Base-by-base conservation (phyloP, 2,888 invertebrate genomes). In the Oxycera nigricornis region DNA sequence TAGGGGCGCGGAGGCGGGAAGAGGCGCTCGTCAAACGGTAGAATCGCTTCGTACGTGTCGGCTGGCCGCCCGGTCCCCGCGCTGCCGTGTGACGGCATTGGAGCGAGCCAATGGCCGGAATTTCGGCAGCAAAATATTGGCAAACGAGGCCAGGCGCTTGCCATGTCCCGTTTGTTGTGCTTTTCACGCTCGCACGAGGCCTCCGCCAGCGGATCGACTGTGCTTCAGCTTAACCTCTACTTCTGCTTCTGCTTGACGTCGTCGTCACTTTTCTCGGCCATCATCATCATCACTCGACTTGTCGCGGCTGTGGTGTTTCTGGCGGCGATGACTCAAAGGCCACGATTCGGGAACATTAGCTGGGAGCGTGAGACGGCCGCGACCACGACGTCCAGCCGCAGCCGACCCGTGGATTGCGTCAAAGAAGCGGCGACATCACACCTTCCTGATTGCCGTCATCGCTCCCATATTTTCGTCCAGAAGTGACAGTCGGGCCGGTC, bases 41-140 rank as follows among this genome's bases (percentile, higher is more conserved):
- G 41, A 65, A 41, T 65, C 30, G 65, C 24, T 65, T 65, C 39
- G 65, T 65, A 65, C 65, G 65, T 65, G 65, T 65, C 65, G 20
- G 55, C 24, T 20, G 7, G 17, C 26, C 39, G 65, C 41, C 41
- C 41, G n/a, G 22, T 30, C 20, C 17, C 30, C 4, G 11, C n/a
- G 20, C 30, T 6, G 39, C 65, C 39, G n/a, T 31, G 41, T 30
- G 28, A 14, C 17, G 41, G 24, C 41, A n/a, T n/a, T n/a, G n/a
- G n/a, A n/a, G 20, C 4, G 20, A 4, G 6, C 39, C 22, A 24
- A 39, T 30, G 65, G 24, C 65, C 39, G 59, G 65, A 65, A 30
- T 65, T 65, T 65, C 65, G 39, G 41, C 24, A 39, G 22, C 39
- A 65, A 41, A 65, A 65, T 22, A 22, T 41, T 22, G 22, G n/a